Conservation (phyloP, 2,797 vertebrate genomes). For the Babyrousa celebensis region DNA sequence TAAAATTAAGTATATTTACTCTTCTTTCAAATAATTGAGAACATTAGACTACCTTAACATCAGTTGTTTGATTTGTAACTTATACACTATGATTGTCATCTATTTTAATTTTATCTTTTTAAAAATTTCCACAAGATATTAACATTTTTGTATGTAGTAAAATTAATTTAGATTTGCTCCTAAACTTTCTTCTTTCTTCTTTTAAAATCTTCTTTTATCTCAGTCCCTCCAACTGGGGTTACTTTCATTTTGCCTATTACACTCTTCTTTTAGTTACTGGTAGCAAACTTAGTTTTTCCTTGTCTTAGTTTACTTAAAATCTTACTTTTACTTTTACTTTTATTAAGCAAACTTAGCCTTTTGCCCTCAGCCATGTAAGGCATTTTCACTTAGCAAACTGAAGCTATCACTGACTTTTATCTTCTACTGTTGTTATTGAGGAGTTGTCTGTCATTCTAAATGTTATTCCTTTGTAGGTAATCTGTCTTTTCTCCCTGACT, state of each 20-base stretch:
- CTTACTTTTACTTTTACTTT: background rate
- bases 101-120: background rate
- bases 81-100: background rate
- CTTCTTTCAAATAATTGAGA: slow-evolving; percentile 45
- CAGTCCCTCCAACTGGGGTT: background rate
- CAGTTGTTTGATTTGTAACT: background rate
- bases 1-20: slow-evolving; percentile 32
- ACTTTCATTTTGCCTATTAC: background rate
- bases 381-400: background rate
- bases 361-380: background rate
- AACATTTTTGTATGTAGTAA: background rate
- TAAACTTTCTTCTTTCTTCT: background rate
- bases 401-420: background rate
- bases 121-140: background rate
- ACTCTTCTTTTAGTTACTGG: background rate
- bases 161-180: background rate
- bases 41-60: slow-evolving; percentile 25
- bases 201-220: background rate
- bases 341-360: background rate
- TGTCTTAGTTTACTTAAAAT: background rate
- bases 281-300: background rate
- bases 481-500: background rate
- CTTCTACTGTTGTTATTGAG: background rate
- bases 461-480: background rate
- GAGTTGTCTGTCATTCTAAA: background rate